A percentile compares a stretch with the other conserved stretches of the same genome.
Evolutionary conservation across 2,888 invertebrate genomes (phyloP).

Genomic region (Lissonota sp.): DNA sequence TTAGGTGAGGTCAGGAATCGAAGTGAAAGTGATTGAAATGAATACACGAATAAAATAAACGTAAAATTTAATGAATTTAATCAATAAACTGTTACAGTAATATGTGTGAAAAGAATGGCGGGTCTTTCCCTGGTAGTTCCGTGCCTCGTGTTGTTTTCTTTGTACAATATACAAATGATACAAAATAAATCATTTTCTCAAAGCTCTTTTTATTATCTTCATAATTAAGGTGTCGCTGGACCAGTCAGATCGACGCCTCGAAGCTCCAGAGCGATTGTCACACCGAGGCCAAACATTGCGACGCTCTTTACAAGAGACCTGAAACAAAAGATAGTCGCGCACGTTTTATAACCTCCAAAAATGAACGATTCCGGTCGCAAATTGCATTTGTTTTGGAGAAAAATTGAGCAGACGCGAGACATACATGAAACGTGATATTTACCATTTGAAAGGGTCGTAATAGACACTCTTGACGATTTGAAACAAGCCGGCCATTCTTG

Average conservation of each 20-base stretch:
- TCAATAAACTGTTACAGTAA: too few relatives aligned
- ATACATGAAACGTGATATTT: constrained; percentile 76
- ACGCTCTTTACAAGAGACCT: constrained; percentile 94
- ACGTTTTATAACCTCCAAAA: constrained; percentile 33
- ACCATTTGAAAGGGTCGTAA: constrained; percentile 92
- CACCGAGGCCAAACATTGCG: constrained; percentile 91
- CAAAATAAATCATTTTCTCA: too few relatives aligned
- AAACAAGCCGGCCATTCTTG: constrained; percentile 61
- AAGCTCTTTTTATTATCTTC: not conserved
- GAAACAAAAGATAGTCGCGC: constrained; percentile 76
- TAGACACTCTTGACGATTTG: constrained; percentile 88
- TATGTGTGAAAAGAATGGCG: too few relatives aligned
- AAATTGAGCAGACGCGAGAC: constrained; percentile 45
- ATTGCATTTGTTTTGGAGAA: not conserved
- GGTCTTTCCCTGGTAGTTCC: too few relatives aligned
- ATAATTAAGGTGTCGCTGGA: constrained; percentile 78
- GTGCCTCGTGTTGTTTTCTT: too few relatives aligned
- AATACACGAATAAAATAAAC: too few relatives aligned
- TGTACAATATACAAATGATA: too few relatives aligned
- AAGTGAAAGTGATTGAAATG: too few relatives aligned
- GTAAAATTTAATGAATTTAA: too few relatives aligned
- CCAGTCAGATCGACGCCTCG: constrained; percentile 91
- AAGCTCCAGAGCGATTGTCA: constrained; percentile 92
- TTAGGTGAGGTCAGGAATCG: too few relatives aligned
- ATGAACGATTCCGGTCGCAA: not conserved